A percentile compares a stretch with the other conserved stretches of the same genome.
Conservation (phyloP, 2,797 vertebrate genomes). For the Pitangus sulphuratus region DNA sequence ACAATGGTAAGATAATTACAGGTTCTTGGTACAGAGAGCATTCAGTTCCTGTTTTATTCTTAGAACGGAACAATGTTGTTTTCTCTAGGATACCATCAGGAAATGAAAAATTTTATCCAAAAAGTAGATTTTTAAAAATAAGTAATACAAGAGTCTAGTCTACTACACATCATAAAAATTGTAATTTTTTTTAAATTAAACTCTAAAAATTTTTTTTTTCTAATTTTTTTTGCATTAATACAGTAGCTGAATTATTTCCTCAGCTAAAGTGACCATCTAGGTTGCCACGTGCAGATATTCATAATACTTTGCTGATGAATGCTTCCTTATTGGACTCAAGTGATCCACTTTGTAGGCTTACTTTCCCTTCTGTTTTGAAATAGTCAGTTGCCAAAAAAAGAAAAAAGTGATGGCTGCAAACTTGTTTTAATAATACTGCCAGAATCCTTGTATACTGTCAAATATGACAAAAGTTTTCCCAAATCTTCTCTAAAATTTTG, state of each 20-base stretch:
- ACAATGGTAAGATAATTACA: not conserved
- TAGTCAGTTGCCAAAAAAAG: not conserved
- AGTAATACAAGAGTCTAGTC: not conserved
- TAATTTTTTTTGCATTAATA: not conserved
- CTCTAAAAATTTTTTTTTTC: not conserved
- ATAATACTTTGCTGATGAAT: not conserved
- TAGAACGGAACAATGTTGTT: not conserved
- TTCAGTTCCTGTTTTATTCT: not conserved
- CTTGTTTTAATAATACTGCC: not conserved
- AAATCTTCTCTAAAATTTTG: not conserved
- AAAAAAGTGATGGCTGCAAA: not conserved
- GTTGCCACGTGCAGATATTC: not conserved
- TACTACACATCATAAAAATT: not conserved
- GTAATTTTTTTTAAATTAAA: not conserved
- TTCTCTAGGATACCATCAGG: not conserved
- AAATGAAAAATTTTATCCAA: not conserved
- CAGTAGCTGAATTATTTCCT: not conserved
- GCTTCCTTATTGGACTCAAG: not conserved
- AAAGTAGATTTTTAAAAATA: not conserved
- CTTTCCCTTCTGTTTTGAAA: not conserved
- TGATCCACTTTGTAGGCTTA: not conserved
- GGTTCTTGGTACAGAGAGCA: not conserved
- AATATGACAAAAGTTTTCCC: not conserved
- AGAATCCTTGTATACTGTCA: not conserved
- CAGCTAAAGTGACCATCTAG: not conserved